Conservation (phyloP, 2,797 vertebrate genomes). For the Rachycentron canadum region DNA sequence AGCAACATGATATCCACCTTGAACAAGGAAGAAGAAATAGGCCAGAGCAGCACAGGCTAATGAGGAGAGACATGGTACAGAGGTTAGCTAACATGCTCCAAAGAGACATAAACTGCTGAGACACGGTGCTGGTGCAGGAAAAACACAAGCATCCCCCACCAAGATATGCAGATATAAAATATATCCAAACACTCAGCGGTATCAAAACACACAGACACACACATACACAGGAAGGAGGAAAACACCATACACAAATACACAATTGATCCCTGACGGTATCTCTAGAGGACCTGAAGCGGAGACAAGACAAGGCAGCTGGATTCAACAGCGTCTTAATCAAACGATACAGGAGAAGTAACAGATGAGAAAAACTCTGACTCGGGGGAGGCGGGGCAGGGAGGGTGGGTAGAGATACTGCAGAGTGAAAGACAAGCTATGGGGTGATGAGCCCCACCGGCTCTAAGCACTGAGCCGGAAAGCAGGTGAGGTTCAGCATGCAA, state of each 20-base stretch:
- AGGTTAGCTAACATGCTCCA: slow-evolving; percentile 42
- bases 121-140: slow-evolving; percentile 29
- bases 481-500: slow-evolving; percentile 62
- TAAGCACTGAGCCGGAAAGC: slow-evolving; percentile 50
- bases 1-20: slow-evolving; percentile 39
- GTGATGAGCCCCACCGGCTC: slow-evolving; percentile 45
- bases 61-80: slow-evolving; percentile 30
- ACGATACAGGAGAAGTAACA: slow-evolving; percentile 55
- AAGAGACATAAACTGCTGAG: slow-evolving; percentile 49
- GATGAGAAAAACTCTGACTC: slow-evolving; percentile 48
- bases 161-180: slow-evolving; percentile 46
- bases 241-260: slow-evolving; percentile 33
- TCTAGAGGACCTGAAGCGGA: slow-evolving; percentile 52
- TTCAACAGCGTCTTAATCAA: slow-evolving; percentile 69
- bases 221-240: slow-evolving; percentile 21
- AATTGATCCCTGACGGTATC: slow-evolving; percentile 57
- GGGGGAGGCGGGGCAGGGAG: slow-evolving; percentile 28
- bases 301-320: slow-evolving; percentile 58
- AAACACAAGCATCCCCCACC: slow-evolving; percentile 34
- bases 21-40: slow-evolving; percentile 48
- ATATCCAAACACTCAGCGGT: slow-evolving; percentile 34
- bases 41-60: slow-evolving; percentile 40
- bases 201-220: slow-evolving; percentile 21
- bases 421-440: slow-evolving; percentile 50
- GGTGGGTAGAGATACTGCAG: neutral